Evolutionary conservation across 2,113 vertebrate genomes (phyloP), one percentile per base, ranked within the genome.

Genomic region (Cyprinus carpio): DNA sequence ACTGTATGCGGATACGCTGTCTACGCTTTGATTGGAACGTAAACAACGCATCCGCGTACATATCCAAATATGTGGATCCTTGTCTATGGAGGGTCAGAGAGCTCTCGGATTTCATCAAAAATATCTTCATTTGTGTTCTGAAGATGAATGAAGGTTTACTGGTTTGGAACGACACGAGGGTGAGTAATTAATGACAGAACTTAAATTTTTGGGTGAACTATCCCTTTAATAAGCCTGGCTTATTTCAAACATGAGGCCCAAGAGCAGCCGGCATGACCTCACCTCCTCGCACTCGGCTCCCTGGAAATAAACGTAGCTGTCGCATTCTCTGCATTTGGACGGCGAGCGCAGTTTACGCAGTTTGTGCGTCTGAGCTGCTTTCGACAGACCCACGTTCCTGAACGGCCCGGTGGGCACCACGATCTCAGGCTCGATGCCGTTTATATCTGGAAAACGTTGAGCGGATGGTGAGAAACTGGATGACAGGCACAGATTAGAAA

Each of bases 291-390:
- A 99, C 87, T 99, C 98, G 0, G 97, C 98, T 0, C 98, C 98
- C 88, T 99, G 98, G 93, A 99, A 99, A 91, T 99, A 99, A 43
- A 99, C 98, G 0, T 99, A 99, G 92, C 97, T 99, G 93, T 98
- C 98, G 69, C 98, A 99, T 81, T 99, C 98, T 0, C 98, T 94
- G 54, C 98, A 99, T 82, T 98, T 99, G 23, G 98, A 93, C 0
- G 98, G 98, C 0, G 97, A 89, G 0, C 98, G 96, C 20, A 99
- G 95, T 90, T 99, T 99, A 27, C 97, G 94, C 37, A 99, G 94
- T 62, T 95, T 92, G 84, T 99, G 98, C 0, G 98, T 99, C 85
- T 95, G 95, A 0, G 98, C 97, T 0, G 97, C 98, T 92, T 95
- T 97, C 85, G 98, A 99, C 10, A 99, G 88, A 31, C 98, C 96